Base-by-base conservation (phyloP, 2,113 vertebrate species). In the Oryzias javanicus region DNA sequence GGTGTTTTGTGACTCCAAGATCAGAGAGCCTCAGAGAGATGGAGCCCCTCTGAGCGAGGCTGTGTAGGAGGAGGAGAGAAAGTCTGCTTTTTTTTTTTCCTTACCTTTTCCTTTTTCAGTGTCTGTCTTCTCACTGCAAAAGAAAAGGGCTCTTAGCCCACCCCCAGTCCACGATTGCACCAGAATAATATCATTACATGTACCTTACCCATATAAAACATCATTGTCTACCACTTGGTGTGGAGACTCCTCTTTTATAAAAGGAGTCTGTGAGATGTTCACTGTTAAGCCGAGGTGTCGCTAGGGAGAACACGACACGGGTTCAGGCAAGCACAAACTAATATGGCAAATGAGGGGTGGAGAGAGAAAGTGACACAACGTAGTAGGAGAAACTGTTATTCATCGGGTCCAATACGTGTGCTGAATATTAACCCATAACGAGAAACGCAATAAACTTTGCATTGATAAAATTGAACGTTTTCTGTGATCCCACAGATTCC, bases 41-140 rank as follows among this genome's bases (percentile, higher is more conserved):
- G 47, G 70, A 78, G 73, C 66, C 79, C 74, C 64, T 78, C 66
- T 74, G 78, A 81, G 83, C 70, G 56, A 20, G 29, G 71, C 77
- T 78, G 85, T 80, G 87, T 84, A 60, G 86, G 84, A 79, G 84
- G 80, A 82, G 82, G 84, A 78, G 65, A 78, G 49, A 86, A 77
- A 79, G 64, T 67, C 60, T 64, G 49, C 42, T 59, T 69, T 79
- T 35, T 35, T 10, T 35, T 35, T 35, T 35, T 35, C 84, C 65
- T n/a, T n/a, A n/a, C n/a, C 68, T 67, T 81, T 83, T 85, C 65
- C 69, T 69, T 80, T 83, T 86, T 72, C 76, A 84, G 78, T 76
- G 59, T 62, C 63, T 65, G 70, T 64, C 53, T 76, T 76, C 47
- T 54, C 48, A 58, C 35, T 64, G 64, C 60, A 67, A 60, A 60